These are phyloP conservation scores for Odontomyia ornata DNA, from an alignment of 2,888 invertebrate genomes.

Conservation along the genomic window DNA sequence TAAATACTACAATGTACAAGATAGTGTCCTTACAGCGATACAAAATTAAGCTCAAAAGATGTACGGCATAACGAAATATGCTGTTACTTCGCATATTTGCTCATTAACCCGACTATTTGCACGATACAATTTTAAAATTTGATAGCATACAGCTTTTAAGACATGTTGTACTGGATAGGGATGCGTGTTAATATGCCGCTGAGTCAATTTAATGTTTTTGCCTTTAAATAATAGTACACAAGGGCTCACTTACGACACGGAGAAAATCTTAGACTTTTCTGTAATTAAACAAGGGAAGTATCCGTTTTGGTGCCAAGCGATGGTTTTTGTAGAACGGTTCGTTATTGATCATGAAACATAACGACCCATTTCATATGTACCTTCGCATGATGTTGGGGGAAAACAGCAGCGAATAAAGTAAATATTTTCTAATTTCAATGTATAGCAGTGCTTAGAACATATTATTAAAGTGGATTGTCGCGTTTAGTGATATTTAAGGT, in stretches of 20 bases:
- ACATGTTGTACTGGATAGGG: background rate
- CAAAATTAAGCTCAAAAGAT: slow-evolving; percentile 1
- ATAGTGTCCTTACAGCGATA: slow-evolving; percentile 8
- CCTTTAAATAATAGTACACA: background rate
- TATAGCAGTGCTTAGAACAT: no score
- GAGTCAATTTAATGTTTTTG: background rate
- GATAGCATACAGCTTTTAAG: background rate
- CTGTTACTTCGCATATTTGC: slow-evolving; percentile 2
- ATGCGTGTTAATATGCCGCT: background rate
- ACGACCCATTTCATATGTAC: background rate
- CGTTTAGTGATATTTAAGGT: no score
- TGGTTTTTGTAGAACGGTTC: background rate
- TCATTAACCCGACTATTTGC: slow-evolving; percentile 35
- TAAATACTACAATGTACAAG: background rate
- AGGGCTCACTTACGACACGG: background rate
- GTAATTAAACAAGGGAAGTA: slow-evolving; percentile 25
- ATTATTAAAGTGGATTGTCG: no score
- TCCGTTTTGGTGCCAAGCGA: background rate
- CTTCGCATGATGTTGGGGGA: no score
- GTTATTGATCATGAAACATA: slow-evolving; percentile 29
- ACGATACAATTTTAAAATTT: slow-evolving; percentile 36
- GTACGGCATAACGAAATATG: background rate
- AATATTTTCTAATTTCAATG: no score
- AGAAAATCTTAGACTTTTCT: background rate
- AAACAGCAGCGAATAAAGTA: no score